Evolutionary conservation across 1,140 invertebrate species (phyloP).

Genomic region (Trichomalopsis sarcophagae): DNA sequence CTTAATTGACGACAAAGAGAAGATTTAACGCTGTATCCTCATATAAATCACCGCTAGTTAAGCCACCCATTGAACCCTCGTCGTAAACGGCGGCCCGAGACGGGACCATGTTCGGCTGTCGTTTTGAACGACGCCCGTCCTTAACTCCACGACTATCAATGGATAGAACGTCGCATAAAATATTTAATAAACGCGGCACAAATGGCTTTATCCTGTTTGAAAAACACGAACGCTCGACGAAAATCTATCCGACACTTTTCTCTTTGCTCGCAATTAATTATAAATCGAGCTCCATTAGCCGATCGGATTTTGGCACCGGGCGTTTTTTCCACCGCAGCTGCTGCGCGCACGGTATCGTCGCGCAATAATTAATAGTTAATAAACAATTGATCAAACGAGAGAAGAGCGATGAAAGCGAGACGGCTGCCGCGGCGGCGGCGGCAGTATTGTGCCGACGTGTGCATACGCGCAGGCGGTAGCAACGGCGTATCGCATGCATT

Average conservation of each 20-base stretch:
- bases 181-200: no score
- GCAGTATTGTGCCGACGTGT: background rate
- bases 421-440: slow-evolving; percentile 30
- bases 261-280: no score
- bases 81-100: background rate
- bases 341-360: background rate
- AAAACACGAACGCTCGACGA: no score
- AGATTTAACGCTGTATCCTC: slow-evolving; percentile 42
- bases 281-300: no score
- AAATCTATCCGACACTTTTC: no score
- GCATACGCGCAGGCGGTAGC: slow-evolving; percentile 24
- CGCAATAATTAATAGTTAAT: slow-evolving; percentile 68
- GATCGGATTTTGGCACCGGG: no score
- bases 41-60: slow-evolving; percentile 37
- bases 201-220: no score
- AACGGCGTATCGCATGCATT: slow-evolving; percentile 62
- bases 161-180: background rate
- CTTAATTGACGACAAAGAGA: slow-evolving; percentile 47
- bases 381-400: slow-evolving; percentile 59
- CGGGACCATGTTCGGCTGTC: slow-evolving; percentile 5
- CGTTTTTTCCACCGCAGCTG: background rate
- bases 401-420: slow-evolving; percentile 46
- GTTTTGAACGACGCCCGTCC: slow-evolving; percentile 2
- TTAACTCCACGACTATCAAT: background rate
- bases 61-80: slow-evolving; percentile 22